Base-by-base conservation (phyloP, 2,797 vertebrate genomes). In the Gallirallus australis region DNA sequence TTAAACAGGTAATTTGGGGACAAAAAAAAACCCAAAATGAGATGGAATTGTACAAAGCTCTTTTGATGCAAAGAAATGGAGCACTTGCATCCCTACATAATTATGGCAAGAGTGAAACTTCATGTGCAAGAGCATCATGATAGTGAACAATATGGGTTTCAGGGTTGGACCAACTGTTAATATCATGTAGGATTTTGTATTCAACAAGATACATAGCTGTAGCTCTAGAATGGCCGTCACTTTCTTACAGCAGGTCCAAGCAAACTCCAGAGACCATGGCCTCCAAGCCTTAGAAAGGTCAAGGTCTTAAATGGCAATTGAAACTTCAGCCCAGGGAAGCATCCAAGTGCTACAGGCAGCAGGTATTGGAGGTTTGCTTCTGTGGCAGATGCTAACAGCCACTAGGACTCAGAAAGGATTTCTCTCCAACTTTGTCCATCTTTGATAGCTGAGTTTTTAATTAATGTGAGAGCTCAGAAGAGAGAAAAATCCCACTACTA, bases 121-220 rank as follows among this genome's bases (percentile, higher is more conserved):
- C 48, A 12, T 3, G 27, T 0, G 0, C 6, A 18, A 42, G 69
- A 66, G 23, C 53, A 12, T 33, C n/a, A 64, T 12, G 19, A 15
- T 73, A 14, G 19, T 6, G 19, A 13, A 13, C 8, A 42, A 19
- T 7, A 40, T 1, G n/a, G 33, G 4, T 48, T 76, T 73, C 37
- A 50, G 37, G 18, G 11, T 8, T 57, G 48, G 28, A 63, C 24
- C 7, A 30, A 15, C 10, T 6, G 8, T 37, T 50, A 15, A 28
- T 45, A 53, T 33, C 33, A 14, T 3, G 5, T 2, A 35, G 42
- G 75, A 56, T 73, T 73, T 82, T 45, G 8, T 24, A 23, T 50
- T 71, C 17, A 80, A n/a, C 2, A 9, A 9, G 8, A 45, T 48
- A 13, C 2, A 10, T 19, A 80, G 1, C 27, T 69, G 33, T 13